phyloP scores from a whole-genome alignment of 1,140 invertebrate genomes.

The Oppia nitens region DNA sequence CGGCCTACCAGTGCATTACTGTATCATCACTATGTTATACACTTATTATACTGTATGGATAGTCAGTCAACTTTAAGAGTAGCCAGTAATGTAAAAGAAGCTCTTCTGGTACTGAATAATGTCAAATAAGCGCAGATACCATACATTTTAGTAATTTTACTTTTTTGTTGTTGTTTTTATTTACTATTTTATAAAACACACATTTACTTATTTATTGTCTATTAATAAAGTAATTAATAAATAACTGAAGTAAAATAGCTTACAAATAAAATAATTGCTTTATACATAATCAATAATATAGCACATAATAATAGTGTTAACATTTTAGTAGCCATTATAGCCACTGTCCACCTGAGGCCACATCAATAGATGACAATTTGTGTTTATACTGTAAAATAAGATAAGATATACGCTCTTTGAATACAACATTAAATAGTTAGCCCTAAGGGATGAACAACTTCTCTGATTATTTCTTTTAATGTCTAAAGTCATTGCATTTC shows the following conservation, averaged over 20 bases:
- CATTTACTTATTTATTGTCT: too few relatives aligned
- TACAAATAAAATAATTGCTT: neutral
- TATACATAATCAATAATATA: neutral
- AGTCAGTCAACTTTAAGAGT: too few relatives aligned
- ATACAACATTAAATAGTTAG: neutral
- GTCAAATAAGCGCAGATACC: too few relatives aligned
- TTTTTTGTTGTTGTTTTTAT: too few relatives aligned
- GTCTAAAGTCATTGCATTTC: neutral
- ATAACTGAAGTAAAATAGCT: neutral
- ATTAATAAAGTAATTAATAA: too few relatives aligned
- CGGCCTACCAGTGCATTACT: too few relatives aligned
- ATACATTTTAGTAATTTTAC: too few relatives aligned
- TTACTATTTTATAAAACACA: too few relatives aligned
- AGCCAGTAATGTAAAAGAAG: neutral
- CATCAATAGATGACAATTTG: neutral
- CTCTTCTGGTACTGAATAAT: neutral
- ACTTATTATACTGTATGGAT: neutral
- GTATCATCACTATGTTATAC: neutral
- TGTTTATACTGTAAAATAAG: neutral
- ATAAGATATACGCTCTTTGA: neutral
- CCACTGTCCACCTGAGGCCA: too few relatives aligned
- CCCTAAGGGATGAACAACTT: neutral
- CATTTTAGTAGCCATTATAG: too few relatives aligned
- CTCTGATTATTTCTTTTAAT: too few relatives aligned
- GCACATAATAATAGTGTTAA: neutral